phyloP scores from a whole-genome alignment of 2,797 vertebrate species.

The Notoglanidium macrostoma region DNA sequence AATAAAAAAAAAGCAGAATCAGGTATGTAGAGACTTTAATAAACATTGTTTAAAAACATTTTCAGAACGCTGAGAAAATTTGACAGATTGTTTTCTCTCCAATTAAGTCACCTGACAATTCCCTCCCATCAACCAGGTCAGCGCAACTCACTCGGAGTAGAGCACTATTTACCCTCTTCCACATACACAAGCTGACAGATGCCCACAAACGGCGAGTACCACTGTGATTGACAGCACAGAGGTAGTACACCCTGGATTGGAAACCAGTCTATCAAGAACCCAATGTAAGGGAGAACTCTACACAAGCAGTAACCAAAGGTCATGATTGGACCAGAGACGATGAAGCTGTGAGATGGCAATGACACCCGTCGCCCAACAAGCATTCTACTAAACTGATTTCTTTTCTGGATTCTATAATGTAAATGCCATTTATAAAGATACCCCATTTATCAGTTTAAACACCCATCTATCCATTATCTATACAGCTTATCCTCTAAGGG shows the following conservation, averaged over 20 bases:
- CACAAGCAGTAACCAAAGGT: not conserved
- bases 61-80: not conserved
- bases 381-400: not conserved
- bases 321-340: not conserved
- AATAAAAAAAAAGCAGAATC: not conserved
- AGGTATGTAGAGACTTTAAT: not conserved
- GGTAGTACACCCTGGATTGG: not conserved
- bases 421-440: not conserved
- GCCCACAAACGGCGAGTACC: not conserved
- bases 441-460: not conserved
- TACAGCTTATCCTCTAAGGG: too few species aligned
- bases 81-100: not conserved
- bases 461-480: too few species aligned
- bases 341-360: not conserved
- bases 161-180: not conserved
- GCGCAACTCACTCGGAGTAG: not conserved
- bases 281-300: not conserved
- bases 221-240: not conserved
- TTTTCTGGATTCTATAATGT: not conserved
- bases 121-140: not conserved
- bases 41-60: not conserved
- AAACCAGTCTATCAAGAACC: not conserved
- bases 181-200: not conserved
- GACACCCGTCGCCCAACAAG: not conserved
- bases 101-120: not conserved